These are phyloP conservation scores for Portevinia maculata DNA, from an alignment of 2,888 invertebrate species.

Conservation along the genomic window DNA sequence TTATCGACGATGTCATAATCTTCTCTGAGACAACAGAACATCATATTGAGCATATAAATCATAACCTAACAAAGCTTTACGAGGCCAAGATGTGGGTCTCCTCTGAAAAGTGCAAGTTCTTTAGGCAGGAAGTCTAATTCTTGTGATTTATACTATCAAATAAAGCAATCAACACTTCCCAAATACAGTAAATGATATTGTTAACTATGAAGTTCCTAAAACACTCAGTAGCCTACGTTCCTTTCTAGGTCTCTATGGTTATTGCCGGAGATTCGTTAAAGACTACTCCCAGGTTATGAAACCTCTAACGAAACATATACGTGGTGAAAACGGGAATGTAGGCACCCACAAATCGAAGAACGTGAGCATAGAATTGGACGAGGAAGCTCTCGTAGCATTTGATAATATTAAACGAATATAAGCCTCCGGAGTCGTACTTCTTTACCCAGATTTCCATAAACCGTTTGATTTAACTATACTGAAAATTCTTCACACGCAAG, in stretches of 20 bases:
- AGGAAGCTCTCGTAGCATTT: conserved; percentile 15
- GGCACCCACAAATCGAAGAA: conserved; percentile 20
- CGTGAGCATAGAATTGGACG: conserved; percentile 4
- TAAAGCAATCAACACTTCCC: conserved; percentile 49
- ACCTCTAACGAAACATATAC: conserved; percentile 13
- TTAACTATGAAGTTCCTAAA: conserved; percentile 43
- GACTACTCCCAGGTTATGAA: conserved; percentile 32
- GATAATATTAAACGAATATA: conserved; percentile 11
- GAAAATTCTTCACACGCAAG: conserved; percentile 76
- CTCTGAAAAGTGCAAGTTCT: conserved; percentile 41
- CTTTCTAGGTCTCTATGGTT: conserved; percentile 28
- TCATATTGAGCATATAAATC: conserved; percentile 20
- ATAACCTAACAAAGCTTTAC: conserved; percentile 6
- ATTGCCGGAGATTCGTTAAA: conserved; percentile 32
- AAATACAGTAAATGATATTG: conserved; percentile 49
- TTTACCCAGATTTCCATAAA: conserved; percentile 77
- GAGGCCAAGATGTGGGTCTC: conserved; percentile 41
- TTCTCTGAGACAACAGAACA: conserved; percentile 36
- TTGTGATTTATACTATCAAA: conserved; percentile 50
- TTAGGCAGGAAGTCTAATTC: conserved; percentile 40
- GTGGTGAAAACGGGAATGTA: conserved; percentile 36
- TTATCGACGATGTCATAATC: conserved; percentile 41
- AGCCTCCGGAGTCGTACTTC: conserved; percentile 24
- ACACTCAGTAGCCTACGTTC: conserved; percentile 38
- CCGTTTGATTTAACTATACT: conserved; percentile 76